phyloP scores from a whole-genome alignment of 2,797 vertebrate species.

The Poeciliopsis infans region DNA sequence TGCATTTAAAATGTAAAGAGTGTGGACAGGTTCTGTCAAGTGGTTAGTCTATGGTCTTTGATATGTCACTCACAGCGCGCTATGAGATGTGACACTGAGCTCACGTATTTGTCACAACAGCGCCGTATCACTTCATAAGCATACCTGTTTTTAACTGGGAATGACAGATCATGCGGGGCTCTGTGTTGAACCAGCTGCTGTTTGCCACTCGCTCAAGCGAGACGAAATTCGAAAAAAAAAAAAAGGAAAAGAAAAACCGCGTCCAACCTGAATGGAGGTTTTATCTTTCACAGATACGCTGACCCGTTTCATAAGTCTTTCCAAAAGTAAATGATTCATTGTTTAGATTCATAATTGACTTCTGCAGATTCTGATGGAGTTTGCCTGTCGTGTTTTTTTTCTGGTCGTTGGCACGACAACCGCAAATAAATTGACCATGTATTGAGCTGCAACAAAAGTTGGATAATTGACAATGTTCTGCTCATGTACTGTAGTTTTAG shows the following conservation, averaged over 20 bases:
- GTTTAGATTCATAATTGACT: not conserved
- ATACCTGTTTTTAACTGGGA: constrained; percentile 58
- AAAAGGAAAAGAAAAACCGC: not conserved
- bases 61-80: constrained; percentile 55
- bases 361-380: not conserved
- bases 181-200: constrained; percentile 15
- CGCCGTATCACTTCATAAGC: constrained; percentile 47
- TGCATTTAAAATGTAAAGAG: constrained; percentile 49
- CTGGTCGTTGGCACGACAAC: not conserved
- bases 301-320: not conserved
- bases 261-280: constrained; percentile 21
- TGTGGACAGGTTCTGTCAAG: constrained; percentile 59
- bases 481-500: not conserved
- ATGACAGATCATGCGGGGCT: constrained; percentile 52
- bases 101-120: constrained; percentile 67
- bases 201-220: constrained; percentile 24
- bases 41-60: constrained; percentile 43
- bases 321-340: not conserved
- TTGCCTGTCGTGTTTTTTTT: not conserved
- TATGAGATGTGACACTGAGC: constrained; percentile 68
- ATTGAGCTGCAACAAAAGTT: not conserved
- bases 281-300: constrained; percentile 6
- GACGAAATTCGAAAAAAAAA: not conserved
- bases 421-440: not conserved
- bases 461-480: too few species aligned